Evolutionary conservation across 2,113 vertebrate genomes (phyloP).

Genomic region (Melospiza melodia): DNA sequence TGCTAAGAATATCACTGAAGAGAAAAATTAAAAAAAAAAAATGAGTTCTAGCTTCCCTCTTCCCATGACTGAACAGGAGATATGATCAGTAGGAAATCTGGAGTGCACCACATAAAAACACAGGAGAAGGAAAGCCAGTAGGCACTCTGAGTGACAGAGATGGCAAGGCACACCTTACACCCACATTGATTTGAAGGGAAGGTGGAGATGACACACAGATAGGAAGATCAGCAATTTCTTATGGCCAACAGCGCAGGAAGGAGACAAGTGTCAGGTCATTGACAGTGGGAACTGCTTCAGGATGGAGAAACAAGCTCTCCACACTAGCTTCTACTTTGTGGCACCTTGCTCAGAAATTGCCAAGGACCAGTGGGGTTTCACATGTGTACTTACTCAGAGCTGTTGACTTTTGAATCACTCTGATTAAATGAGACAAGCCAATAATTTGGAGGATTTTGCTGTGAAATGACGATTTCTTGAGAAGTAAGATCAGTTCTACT

Average conservation of each 20-base stretch:
- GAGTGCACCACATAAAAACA: rapidly evolving
- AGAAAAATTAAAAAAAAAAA: not conserved
- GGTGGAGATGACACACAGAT: not conserved
- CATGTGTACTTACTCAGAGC: not conserved
- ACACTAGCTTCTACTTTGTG: not conserved
- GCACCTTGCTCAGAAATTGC: not conserved
- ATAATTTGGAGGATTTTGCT: not conserved
- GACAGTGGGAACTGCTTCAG: not conserved
- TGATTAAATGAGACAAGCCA: not conserved
- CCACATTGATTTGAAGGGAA: not conserved
- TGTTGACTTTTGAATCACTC: not conserved
- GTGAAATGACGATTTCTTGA: not conserved
- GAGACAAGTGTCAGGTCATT: not conserved
- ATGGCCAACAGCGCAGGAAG: not conserved
- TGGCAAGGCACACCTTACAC: not conserved
- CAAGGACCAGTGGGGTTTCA: not conserved
- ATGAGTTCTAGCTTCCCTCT: not conserved
- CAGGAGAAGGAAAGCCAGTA: not conserved
- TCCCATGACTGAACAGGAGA: not conserved
- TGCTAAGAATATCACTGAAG: not conserved
- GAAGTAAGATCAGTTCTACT: not conserved
- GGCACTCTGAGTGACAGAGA: not conserved
- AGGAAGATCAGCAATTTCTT: not conserved
- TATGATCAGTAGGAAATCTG: not conserved
- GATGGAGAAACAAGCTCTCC: not conserved